Evolutionary conservation across 1,140 invertebrate genomes (phyloP).

Genomic region (Caerostris darwini): DNA sequence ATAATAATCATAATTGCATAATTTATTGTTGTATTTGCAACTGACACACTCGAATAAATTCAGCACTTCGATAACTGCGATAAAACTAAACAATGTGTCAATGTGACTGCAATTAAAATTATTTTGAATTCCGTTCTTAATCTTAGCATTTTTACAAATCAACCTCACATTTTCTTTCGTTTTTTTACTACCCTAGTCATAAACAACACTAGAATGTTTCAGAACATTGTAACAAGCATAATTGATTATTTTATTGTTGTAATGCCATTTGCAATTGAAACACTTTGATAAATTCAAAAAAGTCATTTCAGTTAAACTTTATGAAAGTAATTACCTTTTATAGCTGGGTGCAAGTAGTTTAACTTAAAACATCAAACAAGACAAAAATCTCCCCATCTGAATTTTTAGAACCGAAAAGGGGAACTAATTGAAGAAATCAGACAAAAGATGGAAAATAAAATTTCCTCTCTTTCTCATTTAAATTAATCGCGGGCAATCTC

Average conservation of each 20-base stretch:
- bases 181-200: no score
- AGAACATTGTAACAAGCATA: no score
- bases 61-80: no score
- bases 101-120: no score
- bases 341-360: background rate
- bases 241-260: background rate
- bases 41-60: no score
- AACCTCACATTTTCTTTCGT: no score
- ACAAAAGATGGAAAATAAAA: background rate
- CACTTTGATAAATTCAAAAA: background rate
- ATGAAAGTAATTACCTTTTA: background rate
- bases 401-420: background rate
- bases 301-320: background rate
- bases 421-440: background rate
- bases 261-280: background rate
- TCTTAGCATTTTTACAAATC: no score
- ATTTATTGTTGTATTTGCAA: no score
- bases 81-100: no score
- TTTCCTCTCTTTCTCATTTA: background rate
- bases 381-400: background rate
- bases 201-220: no score
- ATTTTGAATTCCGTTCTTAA: no score
- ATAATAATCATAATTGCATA: no score
- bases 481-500: slow-evolving; percentile 14
- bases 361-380: background rate